Evolutionary conservation across 2,113 vertebrate species (phyloP).

Genomic region (Leuciscus idus): DNA sequence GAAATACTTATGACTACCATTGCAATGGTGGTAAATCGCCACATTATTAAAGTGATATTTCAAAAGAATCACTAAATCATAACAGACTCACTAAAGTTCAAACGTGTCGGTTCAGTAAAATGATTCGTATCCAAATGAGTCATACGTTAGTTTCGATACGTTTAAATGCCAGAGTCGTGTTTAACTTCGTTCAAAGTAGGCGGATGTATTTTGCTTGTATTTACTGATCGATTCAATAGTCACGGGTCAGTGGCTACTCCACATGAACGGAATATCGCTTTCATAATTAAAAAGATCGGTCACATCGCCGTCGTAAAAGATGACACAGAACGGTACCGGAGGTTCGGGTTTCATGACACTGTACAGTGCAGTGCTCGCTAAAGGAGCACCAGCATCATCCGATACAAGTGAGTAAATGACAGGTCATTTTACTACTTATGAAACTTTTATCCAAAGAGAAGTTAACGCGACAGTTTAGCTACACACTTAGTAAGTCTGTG

Average conservation of each 20-base stretch:
- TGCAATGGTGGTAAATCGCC: not conserved
- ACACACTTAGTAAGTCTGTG: too few relatives aligned
- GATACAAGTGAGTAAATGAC: conserved; percentile 5
- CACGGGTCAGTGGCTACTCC: not conserved
- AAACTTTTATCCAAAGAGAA: not conserved
- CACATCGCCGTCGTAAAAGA: not conserved
- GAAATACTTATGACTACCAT: not conserved
- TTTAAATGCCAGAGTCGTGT: not conserved
- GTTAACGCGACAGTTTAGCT: not conserved
- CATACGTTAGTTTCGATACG: not conserved
- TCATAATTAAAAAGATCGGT: not conserved
- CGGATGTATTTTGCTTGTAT: not conserved
- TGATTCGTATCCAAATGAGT: not conserved
- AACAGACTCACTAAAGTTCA: not conserved
- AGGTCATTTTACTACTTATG: not conserved
- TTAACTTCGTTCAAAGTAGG: not conserved
- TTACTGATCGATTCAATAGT: not conserved
- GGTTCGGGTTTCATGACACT: not conserved
- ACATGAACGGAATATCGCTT: not conserved
- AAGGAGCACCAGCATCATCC: not conserved
- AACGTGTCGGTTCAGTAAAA: not conserved
- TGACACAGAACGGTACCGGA: not conserved
- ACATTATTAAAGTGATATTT: not conserved
- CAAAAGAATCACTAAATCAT: not conserved
- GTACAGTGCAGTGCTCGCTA: not conserved